phyloP scores from a whole-genome alignment of 2,113 vertebrate species.

The Xiphias gladius region DNA sequence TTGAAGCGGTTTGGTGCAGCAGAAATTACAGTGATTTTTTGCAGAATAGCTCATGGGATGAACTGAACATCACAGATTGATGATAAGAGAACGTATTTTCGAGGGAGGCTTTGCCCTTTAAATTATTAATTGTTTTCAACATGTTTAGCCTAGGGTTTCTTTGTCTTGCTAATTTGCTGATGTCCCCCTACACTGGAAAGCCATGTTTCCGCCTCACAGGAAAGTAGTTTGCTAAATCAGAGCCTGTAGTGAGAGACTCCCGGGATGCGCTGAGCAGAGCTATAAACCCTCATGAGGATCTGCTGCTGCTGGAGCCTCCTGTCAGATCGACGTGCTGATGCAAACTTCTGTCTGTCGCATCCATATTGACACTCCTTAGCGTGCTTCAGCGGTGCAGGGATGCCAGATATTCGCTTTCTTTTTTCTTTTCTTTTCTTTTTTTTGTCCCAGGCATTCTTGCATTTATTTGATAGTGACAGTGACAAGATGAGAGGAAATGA shows the following conservation, averaged over 20 bases:
- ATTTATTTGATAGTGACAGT: conserved; percentile 2
- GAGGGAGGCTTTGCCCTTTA: conserved; percentile 50
- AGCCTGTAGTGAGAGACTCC: conserved; percentile 48
- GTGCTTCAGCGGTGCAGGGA: conserved; percentile 1
- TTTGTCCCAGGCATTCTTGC: neutral
- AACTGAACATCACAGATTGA: conserved; percentile 20
- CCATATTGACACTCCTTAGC: neutral
- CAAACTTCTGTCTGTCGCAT: conserved; percentile 15
- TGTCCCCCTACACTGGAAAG: conserved; percentile 39
- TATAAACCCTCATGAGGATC: conserved; percentile 53
- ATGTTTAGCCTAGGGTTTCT: conserved; percentile 70
- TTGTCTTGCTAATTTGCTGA: conserved; percentile 73
- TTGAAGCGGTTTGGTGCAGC: neutral
- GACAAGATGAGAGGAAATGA: conserved; percentile 1
- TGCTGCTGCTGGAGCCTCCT: conserved; percentile 35
- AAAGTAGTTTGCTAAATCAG: conserved; percentile 46
- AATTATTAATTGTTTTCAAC: conserved; percentile 61
- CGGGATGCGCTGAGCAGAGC: conserved; percentile 41
- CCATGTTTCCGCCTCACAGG: conserved; percentile 62
- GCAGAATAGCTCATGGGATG: conserved; percentile 5
- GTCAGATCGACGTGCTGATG: conserved; percentile 34
- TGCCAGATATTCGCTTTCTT: neutral
- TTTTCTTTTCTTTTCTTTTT: neutral
- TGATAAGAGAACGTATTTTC: conserved; percentile 7
- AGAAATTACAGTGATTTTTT: neutral